Conservation (phyloP, 2,797 vertebrate genomes). For the Crenuchus spilurus region DNA sequence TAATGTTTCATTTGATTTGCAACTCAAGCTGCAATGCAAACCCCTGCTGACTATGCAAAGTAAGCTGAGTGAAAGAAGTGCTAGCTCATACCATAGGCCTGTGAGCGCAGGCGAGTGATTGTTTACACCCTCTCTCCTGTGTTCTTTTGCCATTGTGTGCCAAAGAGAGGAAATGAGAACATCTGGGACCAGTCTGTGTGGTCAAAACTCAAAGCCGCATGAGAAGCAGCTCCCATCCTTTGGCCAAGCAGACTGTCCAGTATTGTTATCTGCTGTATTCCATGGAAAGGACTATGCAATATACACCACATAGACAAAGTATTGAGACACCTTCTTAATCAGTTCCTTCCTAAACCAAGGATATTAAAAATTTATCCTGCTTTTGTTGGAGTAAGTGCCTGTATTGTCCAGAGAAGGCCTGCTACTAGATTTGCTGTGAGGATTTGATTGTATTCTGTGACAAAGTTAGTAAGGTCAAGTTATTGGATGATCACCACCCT, state of each 20-base stretch:
- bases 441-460: too few relatives aligned
- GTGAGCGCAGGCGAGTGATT: not conserved
- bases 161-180: slow-evolving; percentile 6
- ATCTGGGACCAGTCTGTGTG: not conserved
- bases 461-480: too few relatives aligned
- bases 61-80: not conserved
- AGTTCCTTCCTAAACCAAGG: too few relatives aligned
- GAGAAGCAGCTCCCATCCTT: not conserved
- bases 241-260: not conserved
- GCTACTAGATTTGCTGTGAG: too few relatives aligned
- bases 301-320: too few relatives aligned
- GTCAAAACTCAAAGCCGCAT: not conserved
- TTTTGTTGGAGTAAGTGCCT: too few relatives aligned
- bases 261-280: not conserved
- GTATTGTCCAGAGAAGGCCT: too few relatives aligned
- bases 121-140: not conserved
- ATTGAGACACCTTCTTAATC: too few relatives aligned
- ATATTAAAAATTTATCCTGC: too few relatives aligned
- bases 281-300: too few relatives aligned
- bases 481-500: too few relatives aligned
- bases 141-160: not conserved
- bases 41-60: not conserved
- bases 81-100: not conserved
- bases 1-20: not conserved
- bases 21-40: not conserved